These are phyloP conservation scores for Amblyopsis hoosieri DNA, from an alignment of 2,797 vertebrate genomes.

Conservation along the genomic window DNA sequence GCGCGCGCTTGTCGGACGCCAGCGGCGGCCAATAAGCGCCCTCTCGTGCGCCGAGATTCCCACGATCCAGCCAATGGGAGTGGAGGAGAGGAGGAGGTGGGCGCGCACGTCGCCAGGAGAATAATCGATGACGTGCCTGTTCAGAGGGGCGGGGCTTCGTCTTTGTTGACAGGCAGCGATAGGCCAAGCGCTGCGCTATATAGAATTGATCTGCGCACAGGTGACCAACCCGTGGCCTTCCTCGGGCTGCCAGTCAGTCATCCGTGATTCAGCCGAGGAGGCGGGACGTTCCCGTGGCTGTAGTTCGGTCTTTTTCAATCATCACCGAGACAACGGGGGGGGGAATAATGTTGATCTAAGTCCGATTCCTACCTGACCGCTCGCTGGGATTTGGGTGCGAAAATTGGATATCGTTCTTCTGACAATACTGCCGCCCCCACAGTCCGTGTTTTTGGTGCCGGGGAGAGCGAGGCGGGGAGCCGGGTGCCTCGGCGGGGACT, in stretches of 20 bases:
- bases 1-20: conserved; percentile 40
- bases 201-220: background rate
- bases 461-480: conserved; percentile 56
- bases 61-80: conserved; percentile 40
- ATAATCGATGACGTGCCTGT: conserved; percentile 58
- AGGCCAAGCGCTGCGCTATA: conserved; percentile 46
- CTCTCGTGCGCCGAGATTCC: conserved; percentile 44
- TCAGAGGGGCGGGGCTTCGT: conserved; percentile 19
- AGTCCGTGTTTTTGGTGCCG: conserved; percentile 45
- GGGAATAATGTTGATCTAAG: conserved; percentile 67
- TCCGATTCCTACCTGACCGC: conserved; percentile 44
- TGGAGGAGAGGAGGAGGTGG: conserved; percentile 41
- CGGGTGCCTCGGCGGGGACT: conserved; percentile 41
- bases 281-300: conserved; percentile 58
- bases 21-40: conserved; percentile 53
- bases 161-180: conserved; percentile 38
- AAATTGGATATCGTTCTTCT: conserved; percentile 19
- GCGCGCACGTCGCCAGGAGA: conserved; percentile 51
- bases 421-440: conserved; percentile 21
- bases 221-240: conserved; percentile 50
- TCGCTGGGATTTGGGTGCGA: conserved; percentile 26
- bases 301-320: conserved; percentile 74
- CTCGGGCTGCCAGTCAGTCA: conserved; percentile 59
- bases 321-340: conserved; percentile 61
- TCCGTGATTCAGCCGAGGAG: conserved; percentile 28